These are phyloP conservation scores for Odobenus rosmarus DNA, from an alignment of 2,113 vertebrate genomes.

Conservation along the genomic window DNA sequence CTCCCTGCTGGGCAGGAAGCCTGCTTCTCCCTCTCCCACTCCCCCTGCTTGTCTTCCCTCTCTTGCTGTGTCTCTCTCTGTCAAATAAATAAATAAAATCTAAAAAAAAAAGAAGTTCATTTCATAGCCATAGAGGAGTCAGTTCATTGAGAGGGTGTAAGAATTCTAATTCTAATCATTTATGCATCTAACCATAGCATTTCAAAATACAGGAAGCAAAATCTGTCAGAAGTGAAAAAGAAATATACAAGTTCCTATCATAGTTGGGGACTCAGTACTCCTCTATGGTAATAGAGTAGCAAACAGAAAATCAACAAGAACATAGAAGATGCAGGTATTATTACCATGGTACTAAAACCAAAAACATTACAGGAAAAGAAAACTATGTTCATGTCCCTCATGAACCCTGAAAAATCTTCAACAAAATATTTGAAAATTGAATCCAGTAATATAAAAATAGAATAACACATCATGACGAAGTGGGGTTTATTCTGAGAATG, in stretches of 20 bases:
- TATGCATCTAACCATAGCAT: not conserved
- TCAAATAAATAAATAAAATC: no score
- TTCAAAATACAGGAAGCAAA: constrained; percentile 35
- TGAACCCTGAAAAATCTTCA: not conserved
- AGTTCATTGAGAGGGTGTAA: not conserved
- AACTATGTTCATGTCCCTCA: not conserved
- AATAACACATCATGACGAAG: not conserved
- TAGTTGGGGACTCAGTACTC: not conserved
- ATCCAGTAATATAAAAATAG: not conserved
- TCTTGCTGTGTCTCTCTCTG: no score
- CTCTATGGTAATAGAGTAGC: not conserved
- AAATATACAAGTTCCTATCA: not conserved
- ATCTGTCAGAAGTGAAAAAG: not conserved
- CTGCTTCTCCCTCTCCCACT: no score
- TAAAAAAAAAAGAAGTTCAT: not conserved
- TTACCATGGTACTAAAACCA: not conserved
- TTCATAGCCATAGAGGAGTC: not conserved
- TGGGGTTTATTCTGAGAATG: not conserved
- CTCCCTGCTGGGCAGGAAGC: no score
- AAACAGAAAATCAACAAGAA: not conserved
- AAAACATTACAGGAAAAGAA: not conserved
- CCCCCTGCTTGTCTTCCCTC: no score
- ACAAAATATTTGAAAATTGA: constrained; percentile 15
- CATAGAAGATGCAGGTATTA: not conserved
- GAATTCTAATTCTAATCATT: not conserved